Percentiles rank a stretch among this genome's conserved stretches.
These are phyloP conservation scores for Tiliacea aurago DNA, from an alignment of 2,888 invertebrate species.

Conservation along the genomic window DNA sequence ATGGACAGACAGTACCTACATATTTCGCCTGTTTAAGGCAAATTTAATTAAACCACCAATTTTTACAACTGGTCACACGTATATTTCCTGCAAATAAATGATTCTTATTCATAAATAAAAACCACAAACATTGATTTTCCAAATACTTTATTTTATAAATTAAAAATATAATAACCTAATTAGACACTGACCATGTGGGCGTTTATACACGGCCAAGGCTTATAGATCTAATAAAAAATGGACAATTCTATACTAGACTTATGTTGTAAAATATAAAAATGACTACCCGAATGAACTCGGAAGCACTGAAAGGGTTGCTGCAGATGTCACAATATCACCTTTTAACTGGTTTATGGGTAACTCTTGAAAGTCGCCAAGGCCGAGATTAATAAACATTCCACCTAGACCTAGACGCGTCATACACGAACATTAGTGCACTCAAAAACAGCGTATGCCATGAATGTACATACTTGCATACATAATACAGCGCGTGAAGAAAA, in stretches of 20 bases:
- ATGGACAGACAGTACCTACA: no score
- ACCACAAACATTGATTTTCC: constrained; percentile 20
- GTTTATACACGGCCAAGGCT: constrained; percentile 54
- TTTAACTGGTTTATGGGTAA: neutral
- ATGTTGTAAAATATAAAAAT: constrained; percentile 31
- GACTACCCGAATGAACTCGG: constrained; percentile 24
- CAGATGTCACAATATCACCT: neutral
- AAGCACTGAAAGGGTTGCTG: neutral
- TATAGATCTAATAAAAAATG: constrained; percentile 54
- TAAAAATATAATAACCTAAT: constrained; percentile 58
- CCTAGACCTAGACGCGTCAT: no score
- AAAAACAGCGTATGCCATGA: no score
- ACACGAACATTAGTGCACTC: no score
- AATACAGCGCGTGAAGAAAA: no score
- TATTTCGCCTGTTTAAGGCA: no score
- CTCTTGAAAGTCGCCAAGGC: neutral
- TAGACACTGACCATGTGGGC: constrained; percentile 58
- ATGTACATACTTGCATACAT: no score
- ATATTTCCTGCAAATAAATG: neutral
- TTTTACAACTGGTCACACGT: neutral
- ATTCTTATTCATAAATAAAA: constrained; percentile 10
- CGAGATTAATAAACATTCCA: neutral
- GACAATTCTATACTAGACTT: constrained; percentile 39
- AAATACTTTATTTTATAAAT: constrained; percentile 61
- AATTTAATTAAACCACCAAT: neutral